Conservation (phyloP, 1,140 invertebrate species). For the Phortica variegata region DNA sequence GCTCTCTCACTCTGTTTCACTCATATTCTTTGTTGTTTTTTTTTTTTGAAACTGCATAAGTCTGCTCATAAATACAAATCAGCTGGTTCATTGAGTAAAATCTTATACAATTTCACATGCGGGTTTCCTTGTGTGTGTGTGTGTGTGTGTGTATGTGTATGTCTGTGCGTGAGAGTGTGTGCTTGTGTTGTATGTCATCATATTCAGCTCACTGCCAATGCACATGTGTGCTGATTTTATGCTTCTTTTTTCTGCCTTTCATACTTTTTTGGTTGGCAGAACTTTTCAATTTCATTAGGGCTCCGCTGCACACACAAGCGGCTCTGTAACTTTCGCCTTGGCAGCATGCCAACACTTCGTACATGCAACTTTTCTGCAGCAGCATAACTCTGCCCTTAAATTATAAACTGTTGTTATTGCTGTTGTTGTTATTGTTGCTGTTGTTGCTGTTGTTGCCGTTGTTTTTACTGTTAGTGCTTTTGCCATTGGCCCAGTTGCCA, state of each 20-base stretch:
- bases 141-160: constrained; percentile 4
- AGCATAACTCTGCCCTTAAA: no score
- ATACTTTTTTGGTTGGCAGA: constrained; percentile 16
- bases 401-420: not conserved
- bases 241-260: not conserved
- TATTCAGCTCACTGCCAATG: no score
- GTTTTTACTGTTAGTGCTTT: constrained; percentile 18
- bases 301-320: no score
- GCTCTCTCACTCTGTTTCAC: no score
- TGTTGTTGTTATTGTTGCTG: constrained; percentile 15
- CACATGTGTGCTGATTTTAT: no score
- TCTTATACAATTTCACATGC: constrained; percentile 8
- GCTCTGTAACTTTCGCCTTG: constrained; percentile 11
- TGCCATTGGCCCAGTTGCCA: no score
- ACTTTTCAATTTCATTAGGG: constrained; percentile 38
- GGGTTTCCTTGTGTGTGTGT: not conserved
- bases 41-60: no score
- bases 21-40: no score
- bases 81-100: constrained; percentile 52
- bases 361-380: constrained; percentile 25
- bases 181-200: constrained; percentile 41
- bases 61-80: constrained; percentile 47
- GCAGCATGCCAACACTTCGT: not conserved
- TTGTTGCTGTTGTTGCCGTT: constrained; percentile 15
- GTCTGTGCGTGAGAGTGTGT: constrained; percentile 31